Evolutionary conservation across 2,113 vertebrate genomes (phyloP).

Genomic region (Carassius carassius): DNA sequence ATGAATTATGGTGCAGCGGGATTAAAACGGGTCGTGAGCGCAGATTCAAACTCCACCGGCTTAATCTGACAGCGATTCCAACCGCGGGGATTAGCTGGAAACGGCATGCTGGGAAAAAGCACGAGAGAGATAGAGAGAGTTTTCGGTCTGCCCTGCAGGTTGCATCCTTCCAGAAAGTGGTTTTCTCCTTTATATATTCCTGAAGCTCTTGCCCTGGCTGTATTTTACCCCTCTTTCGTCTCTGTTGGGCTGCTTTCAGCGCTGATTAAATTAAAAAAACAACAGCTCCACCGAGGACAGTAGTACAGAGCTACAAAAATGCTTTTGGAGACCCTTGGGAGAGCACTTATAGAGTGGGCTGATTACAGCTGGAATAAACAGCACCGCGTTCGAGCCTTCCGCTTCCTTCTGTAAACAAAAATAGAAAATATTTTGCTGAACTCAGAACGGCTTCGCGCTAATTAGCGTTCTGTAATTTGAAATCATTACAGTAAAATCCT

Average conservation of each 20-base stretch:
- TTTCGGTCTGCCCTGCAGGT: neutral
- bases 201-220: neutral
- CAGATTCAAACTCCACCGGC: conserved; percentile 40
- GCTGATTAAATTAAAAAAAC: conserved; percentile 25
- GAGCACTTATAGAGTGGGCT: conserved; percentile 19
- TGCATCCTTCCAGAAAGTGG: neutral
- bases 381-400: neutral
- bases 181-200: neutral
- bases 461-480: neutral
- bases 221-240: neutral
- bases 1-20: conserved; percentile 60
- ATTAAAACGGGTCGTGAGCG: conserved; percentile 38
- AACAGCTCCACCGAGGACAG: conserved; percentile 33
- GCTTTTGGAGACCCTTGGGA: conserved; percentile 1
- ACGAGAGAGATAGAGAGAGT: neutral
- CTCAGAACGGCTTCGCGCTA: neutral
- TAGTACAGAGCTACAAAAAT: neutral
- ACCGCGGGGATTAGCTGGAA: conserved; percentile 51
- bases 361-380: conserved; percentile 41
- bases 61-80: conserved; percentile 55
- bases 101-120: neutral
- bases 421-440: neutral
- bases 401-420: neutral
- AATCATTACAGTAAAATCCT: conserved; percentile 4
- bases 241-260: conserved; percentile 9